phyloP scores from a whole-genome alignment of 2,113 vertebrate species.

The Pheucticus melanocephalus region DNA sequence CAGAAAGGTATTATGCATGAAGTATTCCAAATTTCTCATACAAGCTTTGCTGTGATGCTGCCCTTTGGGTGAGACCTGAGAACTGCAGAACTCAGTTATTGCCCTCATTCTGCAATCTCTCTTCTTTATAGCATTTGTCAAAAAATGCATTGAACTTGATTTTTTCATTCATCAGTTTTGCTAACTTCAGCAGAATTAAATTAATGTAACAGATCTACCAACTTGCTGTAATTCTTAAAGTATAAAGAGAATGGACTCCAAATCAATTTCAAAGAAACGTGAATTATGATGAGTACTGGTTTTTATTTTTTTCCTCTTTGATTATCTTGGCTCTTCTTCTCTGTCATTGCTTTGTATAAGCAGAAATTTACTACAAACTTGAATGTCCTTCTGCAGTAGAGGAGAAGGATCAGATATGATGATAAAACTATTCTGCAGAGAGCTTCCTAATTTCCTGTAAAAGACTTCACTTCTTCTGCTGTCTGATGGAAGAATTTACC shows the following conservation, averaged over 20 bases:
- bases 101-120: background rate
- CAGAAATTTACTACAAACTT: background rate
- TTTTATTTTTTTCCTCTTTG: background rate
- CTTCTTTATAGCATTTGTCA: background rate
- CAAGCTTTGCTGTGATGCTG: background rate
- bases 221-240: background rate
- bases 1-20: background rate
- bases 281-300: background rate
- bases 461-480: background rate
- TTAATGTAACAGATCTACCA: background rate
- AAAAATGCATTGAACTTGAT: background rate
- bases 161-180: background rate
- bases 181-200: background rate
- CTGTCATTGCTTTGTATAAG: background rate
- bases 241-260: background rate
- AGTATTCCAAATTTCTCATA: background rate
- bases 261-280: background rate
- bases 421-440: background rate
- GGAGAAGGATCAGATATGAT: background rate
- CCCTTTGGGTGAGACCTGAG: background rate
- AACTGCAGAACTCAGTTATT: background rate
- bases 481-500: background rate
- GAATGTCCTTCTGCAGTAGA: background rate
- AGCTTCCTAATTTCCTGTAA: background rate
- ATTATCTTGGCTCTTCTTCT: background rate